Percentiles rank a stretch among this genome's conserved stretches.
Evolutionary conservation across 2,888 invertebrate genomes (phyloP).

Genomic region (Brachycybe producta): DNA sequence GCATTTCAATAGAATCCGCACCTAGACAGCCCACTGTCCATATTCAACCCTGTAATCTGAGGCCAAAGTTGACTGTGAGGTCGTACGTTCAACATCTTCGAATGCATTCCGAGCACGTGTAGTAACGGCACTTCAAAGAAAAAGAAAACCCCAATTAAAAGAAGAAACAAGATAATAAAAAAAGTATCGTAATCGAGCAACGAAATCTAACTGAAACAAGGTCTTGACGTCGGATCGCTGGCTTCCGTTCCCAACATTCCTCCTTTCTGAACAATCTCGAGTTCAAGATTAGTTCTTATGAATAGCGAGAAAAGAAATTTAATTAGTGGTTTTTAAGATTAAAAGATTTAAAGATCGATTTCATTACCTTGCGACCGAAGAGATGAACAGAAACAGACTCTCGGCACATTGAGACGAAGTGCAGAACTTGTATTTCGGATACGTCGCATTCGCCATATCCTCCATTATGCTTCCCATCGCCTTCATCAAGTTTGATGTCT

Average conservation of each 20-base stretch:
- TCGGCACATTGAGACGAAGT: slow-evolving; percentile 51
- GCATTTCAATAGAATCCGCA: slow-evolving; percentile 1
- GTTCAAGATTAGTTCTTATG: slow-evolving; percentile 80
- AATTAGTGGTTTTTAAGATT: not conserved
- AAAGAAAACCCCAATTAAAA: slow-evolving; percentile 7
- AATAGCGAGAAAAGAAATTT: not conserved
- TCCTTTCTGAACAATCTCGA: slow-evolving; percentile 80
- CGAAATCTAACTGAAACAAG: slow-evolving; percentile 23
- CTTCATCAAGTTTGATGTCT: slow-evolving; percentile 33
- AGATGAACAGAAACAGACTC: slow-evolving; percentile 66
- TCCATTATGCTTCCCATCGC: slow-evolving; percentile 48
- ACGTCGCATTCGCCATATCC: slow-evolving; percentile 79
- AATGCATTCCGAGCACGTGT: slow-evolving; percentile 75
- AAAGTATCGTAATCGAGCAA: not conserved
- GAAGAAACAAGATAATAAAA: not conserved
- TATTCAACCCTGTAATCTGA: slow-evolving; percentile 31
- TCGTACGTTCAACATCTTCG: slow-evolving; percentile 46
- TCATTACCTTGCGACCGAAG: slow-evolving; percentile 33
- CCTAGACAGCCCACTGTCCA: slow-evolving; percentile 21
- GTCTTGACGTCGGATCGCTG: slow-evolving; percentile 28
- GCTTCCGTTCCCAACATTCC: slow-evolving; percentile 49
- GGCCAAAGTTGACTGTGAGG: slow-evolving; percentile 31
- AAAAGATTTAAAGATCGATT: slow-evolving; percentile 2
- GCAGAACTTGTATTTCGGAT: slow-evolving; percentile 48
- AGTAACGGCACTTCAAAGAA: slow-evolving; percentile 61